Evolutionary conservation across 2,113 vertebrate genomes (phyloP).

Genomic region (Dromiciops gliroides): DNA sequence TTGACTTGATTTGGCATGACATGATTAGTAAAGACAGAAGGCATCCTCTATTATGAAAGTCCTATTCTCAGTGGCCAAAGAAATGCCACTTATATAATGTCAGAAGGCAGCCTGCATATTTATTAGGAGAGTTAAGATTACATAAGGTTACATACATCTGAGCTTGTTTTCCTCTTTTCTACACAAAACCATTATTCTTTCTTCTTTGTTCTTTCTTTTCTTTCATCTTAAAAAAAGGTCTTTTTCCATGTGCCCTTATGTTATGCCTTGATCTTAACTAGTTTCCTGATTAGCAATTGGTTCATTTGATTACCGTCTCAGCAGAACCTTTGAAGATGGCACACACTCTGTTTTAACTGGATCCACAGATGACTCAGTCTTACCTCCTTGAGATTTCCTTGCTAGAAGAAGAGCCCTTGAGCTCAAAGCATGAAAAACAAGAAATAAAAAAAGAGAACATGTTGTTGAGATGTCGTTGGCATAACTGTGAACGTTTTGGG

Average conservation of each 20-base stretch:
- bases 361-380: neutral
- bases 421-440: neutral
- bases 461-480: neutral
- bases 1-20: slow-evolving; percentile 31
- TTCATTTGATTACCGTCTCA: slow-evolving; percentile 61
- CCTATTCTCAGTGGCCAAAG: slow-evolving; percentile 11
- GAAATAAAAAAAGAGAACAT: neutral
- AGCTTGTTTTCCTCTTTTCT: neutral
- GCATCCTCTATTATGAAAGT: slow-evolving; percentile 42
- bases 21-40: slow-evolving; percentile 55
- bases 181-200: slow-evolving; percentile 41
- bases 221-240: slow-evolving; percentile 60
- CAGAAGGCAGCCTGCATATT: neutral
- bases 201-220: slow-evolving; percentile 71
- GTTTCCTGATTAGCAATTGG: slow-evolving; percentile 47
- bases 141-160: neutral
- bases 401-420: neutral
- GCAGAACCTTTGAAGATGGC: slow-evolving; percentile 40
- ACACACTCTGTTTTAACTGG: slow-evolving; percentile 48
- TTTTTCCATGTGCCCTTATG: slow-evolving; percentile 43
- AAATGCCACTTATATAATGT: neutral
- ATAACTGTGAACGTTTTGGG: neutral
- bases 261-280: slow-evolving; percentile 67
- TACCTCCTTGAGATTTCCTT: neutral
- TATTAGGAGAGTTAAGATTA: slow-evolving; percentile 49